phyloP scores from a whole-genome alignment of 2,888 invertebrate species.

The Pyrrhosoma nymphula region DNA sequence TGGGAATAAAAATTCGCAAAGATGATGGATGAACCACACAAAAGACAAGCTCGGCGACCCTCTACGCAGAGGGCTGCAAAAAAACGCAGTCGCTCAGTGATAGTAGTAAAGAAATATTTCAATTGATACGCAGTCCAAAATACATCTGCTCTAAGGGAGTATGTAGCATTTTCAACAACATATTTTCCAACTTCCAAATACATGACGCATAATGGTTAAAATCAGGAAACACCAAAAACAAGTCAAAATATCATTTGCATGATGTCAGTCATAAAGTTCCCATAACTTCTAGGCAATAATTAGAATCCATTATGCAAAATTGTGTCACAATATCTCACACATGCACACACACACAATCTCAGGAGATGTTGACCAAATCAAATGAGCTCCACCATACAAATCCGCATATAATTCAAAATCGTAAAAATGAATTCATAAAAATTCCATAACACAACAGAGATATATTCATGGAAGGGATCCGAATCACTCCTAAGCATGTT shows the following conservation, averaged over 20 bases:
- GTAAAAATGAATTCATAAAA: neutral
- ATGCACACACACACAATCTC: neutral
- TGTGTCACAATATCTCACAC: neutral
- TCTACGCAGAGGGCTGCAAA: neutral
- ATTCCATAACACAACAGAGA: neutral
- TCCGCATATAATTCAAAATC: neutral
- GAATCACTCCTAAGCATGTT: neutral
- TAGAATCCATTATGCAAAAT: neutral
- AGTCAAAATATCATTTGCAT: neutral
- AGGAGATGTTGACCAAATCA: neutral
- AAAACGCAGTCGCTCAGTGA: neutral
- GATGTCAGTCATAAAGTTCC: neutral
- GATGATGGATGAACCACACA: neutral
- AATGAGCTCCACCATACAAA: neutral
- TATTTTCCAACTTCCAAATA: neutral
- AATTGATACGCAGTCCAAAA: neutral
- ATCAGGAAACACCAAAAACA: neutral
- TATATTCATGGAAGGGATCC: neutral
- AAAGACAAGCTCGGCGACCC: neutral
- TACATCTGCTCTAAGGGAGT: neutral
- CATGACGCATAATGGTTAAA: neutral
- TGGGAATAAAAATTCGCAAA: constrained; percentile 75
- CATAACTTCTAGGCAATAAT: neutral
- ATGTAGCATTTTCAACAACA: neutral
- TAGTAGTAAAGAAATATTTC: neutral